Evolutionary conservation across 2,113 vertebrate genomes (phyloP), one percentile per base, ranked within the genome.

Genomic region (Nicator chloris): DNA sequence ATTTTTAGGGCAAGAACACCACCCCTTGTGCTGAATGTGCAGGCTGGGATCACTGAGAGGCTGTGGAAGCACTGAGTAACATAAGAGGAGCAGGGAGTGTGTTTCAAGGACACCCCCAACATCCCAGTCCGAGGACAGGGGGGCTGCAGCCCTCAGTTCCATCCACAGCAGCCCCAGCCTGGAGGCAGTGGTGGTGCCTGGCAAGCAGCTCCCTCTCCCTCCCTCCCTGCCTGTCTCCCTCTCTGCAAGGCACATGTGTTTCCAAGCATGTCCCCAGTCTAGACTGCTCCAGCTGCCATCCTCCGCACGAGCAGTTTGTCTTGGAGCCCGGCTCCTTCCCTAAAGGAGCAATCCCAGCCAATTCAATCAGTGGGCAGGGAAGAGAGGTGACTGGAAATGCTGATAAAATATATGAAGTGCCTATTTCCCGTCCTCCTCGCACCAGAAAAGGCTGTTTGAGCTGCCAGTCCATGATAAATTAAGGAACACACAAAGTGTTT

Each of bases 261-360:
- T 79, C 70, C 16, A 82, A 91, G 76, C 4, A 1, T 2, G 28
- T 77, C 77, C 69, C 50, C 70, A 3, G 92, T 96, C 95, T 88
- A 93, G 95, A 94, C 94, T 92, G 92, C 94, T 95, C 75, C 87
- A 84, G 69, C 83, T 95, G 92, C 92, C 94, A 92, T 78, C 85
- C 79, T 90, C 76, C 0, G 2, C 79, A 75, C 6, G 22, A 92
- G 91, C 76, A 21, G 91, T 97, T 97, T 97, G 90, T 96, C 90
- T 97, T 94, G 92, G 95, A 96, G 76, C 76, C 13, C 10, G 0
- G 59, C 79, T 93, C 59, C 88, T 88, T 81, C 73, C 44, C 9
- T 17, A 37, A 69, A 87, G 90, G 11, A 40, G 28, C 47, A 17
- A 37, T 71, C 76, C 72, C 50, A 73, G 94, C 93, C 95, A 95